phyloP scores from a whole-genome alignment of 2,888 invertebrate genomes.

The Coecobrya sp. region DNA sequence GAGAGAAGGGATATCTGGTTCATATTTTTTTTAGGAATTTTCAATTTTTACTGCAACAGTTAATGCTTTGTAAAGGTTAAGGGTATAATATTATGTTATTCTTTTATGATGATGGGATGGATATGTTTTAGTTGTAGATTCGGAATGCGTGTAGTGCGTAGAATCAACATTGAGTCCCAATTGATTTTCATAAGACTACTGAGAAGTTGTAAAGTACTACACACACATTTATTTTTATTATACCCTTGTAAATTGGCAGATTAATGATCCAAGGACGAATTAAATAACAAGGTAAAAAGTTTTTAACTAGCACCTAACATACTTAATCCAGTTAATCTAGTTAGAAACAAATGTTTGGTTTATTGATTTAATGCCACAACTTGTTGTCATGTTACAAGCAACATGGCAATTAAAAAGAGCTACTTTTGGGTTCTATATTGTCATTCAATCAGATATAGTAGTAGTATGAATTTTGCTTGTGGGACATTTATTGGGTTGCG shows the following conservation, averaged over 20 bases:
- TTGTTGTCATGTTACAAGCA: constrained; percentile 3
- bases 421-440: neutral
- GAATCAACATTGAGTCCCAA: neutral
- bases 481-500: no score
- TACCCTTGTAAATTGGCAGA: neutral
- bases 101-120: no score
- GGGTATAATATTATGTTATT: no score
- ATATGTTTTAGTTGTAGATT: no score
- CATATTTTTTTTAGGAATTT: neutral
- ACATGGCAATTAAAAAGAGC: neutral
- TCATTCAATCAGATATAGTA: no score
- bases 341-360: neutral
- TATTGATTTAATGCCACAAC: constrained; percentile 32
- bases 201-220: neutral
- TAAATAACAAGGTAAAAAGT: constrained; percentile 38
- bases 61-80: no score
- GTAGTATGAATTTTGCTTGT: no score
- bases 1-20: neutral
- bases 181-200: no score
- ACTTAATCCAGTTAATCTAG: constrained; percentile 51
- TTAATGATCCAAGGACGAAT: constrained; percentile 58
- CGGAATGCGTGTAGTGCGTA: neutral
- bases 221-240: neutral
- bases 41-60: constrained; percentile 37
- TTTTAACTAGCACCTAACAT: constrained; percentile 28